Evolutionary conservation across 2,113 vertebrate genomes (phyloP).

Genomic region (Chiloscyllium plagiosum): DNA sequence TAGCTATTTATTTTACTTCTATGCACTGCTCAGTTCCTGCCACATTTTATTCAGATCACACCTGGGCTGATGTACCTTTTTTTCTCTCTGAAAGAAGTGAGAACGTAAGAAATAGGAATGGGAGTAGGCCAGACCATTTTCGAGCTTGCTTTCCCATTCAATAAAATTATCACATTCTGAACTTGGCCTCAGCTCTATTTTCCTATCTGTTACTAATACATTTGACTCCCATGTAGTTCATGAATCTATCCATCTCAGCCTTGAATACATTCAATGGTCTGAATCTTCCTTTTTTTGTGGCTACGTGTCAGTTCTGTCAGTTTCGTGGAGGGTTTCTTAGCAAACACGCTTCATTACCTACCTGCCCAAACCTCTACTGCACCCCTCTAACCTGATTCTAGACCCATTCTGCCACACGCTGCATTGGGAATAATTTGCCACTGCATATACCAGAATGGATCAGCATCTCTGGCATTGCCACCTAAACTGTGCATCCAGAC

Average conservation of each 20-base stretch:
- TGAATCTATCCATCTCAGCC: background rate
- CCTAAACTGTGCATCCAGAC: too few species aligned
- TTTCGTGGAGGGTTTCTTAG: too few species aligned
- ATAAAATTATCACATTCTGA: background rate
- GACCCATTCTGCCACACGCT: too few species aligned
- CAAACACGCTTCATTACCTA: too few species aligned
- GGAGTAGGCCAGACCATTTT: background rate
- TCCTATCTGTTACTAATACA: background rate
- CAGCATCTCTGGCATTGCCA: too few species aligned
- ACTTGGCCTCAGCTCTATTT: background rate
- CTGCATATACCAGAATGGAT: too few species aligned
- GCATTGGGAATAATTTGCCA: too few species aligned
- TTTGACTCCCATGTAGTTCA: background rate
- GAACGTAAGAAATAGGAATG: background rate
- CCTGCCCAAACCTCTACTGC: too few species aligned
- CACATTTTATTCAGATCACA: background rate
- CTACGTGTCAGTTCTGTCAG: too few species aligned
- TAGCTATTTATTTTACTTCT: background rate
- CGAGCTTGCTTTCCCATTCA: background rate
- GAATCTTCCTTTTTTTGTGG: too few species aligned
- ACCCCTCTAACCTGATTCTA: too few species aligned
- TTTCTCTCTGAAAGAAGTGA: background rate
- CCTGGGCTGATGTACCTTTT: background rate
- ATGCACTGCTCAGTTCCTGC: background rate
- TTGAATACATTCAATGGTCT: background rate